These are phyloP conservation scores for Lepus timidus DNA, from an alignment of 2,113 vertebrate species.

Conservation along the genomic window DNA sequence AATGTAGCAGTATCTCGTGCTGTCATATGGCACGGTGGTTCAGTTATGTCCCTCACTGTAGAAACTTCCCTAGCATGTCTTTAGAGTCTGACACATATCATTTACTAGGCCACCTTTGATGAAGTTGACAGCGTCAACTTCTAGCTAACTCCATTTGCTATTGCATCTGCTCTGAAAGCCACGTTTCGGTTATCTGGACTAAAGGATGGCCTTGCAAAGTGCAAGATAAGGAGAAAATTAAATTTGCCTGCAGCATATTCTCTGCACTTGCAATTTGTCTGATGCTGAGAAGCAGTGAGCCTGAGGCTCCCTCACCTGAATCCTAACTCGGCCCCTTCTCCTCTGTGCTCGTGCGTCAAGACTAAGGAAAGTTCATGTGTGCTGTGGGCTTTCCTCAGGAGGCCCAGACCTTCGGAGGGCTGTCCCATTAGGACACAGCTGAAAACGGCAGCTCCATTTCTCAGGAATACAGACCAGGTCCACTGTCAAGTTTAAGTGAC, in stretches of 20 bases:
- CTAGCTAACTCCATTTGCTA: slow-evolving; percentile 59
- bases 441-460: neutral
- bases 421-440: neutral
- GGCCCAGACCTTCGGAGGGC: neutral
- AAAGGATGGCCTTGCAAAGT: slow-evolving; percentile 45
- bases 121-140: slow-evolving; percentile 62
- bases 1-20: neutral
- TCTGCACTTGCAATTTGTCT: neutral
- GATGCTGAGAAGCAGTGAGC: neutral
- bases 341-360: neutral
- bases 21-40: neutral
- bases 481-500: neutral
- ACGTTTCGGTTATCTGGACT: slow-evolving; percentile 19
- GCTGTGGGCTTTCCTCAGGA: neutral
- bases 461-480: neutral
- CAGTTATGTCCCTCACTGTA: neutral
- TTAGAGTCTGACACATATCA: slow-evolving; percentile 20
- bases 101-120: neutral
- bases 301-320: neutral
- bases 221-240: slow-evolving; percentile 63
- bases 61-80: slow-evolving; percentile 40
- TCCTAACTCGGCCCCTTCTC: neutral
- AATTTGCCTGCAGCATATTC: slow-evolving; percentile 19
- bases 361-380: neutral
- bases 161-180: slow-evolving; percentile 18